Evolutionary conservation across 2,797 vertebrate species (phyloP).

Genomic region (Selene dorsalis): DNA sequence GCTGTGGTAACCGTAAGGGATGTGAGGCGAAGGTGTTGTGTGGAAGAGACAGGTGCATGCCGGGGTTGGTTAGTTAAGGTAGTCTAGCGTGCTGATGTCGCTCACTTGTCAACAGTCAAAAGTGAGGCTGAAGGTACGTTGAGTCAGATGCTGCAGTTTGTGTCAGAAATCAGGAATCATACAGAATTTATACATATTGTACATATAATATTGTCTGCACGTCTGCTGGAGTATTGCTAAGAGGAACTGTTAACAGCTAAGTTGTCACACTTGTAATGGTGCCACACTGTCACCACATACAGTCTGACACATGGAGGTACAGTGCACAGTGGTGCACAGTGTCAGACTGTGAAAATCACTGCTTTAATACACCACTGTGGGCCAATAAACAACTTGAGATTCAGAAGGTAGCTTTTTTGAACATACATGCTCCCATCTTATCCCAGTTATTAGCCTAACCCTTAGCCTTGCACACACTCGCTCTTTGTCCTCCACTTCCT

Average conservation of each 20-base stretch:
- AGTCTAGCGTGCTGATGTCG: conserved; percentile 6
- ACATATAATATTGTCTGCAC: neutral
- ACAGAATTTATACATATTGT: neutral
- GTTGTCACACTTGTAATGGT: neutral
- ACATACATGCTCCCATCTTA: conserved; percentile 33
- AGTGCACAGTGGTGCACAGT: neutral
- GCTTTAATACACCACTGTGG: conserved; percentile 1
- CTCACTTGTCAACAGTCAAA: neutral
- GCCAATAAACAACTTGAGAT: conserved; percentile 42
- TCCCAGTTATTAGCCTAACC: conserved; percentile 61
- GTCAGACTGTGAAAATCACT: neutral
- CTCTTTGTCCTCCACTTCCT: conserved; percentile 70
- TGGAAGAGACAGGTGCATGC: neutral
- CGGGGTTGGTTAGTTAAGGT: neutral
- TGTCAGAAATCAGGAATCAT: too few relatives aligned
- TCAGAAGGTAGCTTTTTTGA: conserved; percentile 35
- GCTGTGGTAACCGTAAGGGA: conserved; percentile 5
- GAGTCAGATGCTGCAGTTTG: neutral
- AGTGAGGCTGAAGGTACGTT: neutral
- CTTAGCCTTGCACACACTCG: conserved; percentile 30
- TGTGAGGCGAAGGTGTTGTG: neutral
- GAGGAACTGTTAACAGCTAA: neutral
- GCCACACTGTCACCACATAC: neutral
- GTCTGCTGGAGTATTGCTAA: neutral
- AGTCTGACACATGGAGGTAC: neutral